Conservation (phyloP, 92 coral and sea anemone species). For the Porites cylindrica region DNA sequence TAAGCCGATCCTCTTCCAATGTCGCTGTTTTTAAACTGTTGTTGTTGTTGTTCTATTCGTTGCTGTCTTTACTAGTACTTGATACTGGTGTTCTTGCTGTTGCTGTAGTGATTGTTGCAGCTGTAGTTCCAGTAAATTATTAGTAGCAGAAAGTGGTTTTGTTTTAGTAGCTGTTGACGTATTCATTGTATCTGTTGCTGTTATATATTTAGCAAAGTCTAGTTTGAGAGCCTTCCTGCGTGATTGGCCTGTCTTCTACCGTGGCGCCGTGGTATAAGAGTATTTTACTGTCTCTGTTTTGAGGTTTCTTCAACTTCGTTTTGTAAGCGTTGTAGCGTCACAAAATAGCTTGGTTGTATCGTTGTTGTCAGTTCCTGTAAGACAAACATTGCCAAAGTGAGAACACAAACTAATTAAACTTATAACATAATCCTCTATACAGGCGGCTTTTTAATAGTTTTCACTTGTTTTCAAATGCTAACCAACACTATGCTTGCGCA, state of each 20-base stretch:
- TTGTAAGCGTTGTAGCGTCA: not conserved
- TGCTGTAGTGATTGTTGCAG: not conserved
- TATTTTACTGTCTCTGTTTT: not conserved
- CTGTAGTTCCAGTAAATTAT: no score
- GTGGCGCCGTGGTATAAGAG: no score
- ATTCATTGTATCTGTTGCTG: not conserved
- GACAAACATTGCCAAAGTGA: not conserved
- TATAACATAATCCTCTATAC: no score
- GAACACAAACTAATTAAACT: slow-evolving; percentile 2
- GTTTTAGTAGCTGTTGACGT: not conserved
- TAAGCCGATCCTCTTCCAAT: not conserved
- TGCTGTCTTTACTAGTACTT: not conserved
- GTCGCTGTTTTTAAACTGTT: not conserved
- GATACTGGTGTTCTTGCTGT: not conserved
- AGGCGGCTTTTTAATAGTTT: no score
- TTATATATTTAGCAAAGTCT: not conserved
- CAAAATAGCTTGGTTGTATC: not conserved
- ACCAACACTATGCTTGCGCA: no score
- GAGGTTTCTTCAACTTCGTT: not conserved
- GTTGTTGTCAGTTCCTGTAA: slow-evolving; percentile 7
- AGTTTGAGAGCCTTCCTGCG: not conserved
- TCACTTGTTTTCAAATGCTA: no score
- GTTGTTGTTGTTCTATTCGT: not conserved
- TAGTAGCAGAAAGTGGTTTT: not conserved
- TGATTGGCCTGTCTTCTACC: not conserved